A percentile compares a stretch with the other conserved stretches of the same genome.
phyloP scores from a whole-genome alignment of 2,888 invertebrate genomes.

The Hedychridium roseum region DNA sequence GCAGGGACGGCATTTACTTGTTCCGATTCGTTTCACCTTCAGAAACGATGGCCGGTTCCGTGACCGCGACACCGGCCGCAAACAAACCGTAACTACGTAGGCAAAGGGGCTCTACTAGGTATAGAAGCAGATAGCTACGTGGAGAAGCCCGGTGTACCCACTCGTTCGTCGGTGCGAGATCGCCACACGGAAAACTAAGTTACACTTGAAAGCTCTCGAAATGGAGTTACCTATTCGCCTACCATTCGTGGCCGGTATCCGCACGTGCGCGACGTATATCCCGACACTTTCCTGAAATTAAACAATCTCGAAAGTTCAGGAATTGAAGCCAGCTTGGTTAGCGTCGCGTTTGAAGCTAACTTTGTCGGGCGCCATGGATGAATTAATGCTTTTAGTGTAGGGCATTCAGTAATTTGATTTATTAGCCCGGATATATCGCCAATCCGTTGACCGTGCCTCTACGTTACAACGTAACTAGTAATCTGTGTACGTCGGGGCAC shows the following conservation, averaged over 20 bases:
- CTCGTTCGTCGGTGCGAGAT: conserved; percentile 6
- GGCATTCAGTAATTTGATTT: no score
- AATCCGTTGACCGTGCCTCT: no score
- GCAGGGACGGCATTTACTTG: conserved; percentile 13
- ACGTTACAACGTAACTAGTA: no score
- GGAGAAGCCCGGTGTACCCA: background rate
- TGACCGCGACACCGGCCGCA: conserved; percentile 24
- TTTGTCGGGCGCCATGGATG: no score
- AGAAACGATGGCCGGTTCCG: conserved; percentile 11
- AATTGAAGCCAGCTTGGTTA: no score
- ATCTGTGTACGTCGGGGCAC: no score
- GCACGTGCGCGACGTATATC: background rate
- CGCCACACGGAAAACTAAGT: conserved; percentile 27
- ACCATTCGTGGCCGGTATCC: conserved; percentile 4
- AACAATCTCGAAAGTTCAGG: conserved; percentile 4
- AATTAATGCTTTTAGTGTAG: no score
- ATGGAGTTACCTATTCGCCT: conserved; percentile 21
- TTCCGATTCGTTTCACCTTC: conserved; percentile 9
- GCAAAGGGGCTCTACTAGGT: conserved; percentile 4
- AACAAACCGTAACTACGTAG: conserved; percentile 29
- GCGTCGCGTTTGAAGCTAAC: no score
- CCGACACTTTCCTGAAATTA: conserved; percentile 1
- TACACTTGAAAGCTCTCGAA: conserved; percentile 23
- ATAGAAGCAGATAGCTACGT: background rate
- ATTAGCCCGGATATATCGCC: no score